These are phyloP conservation scores for Poliocrania exsul DNA, from an alignment of 2,797 vertebrate species.

Conservation along the genomic window DNA sequence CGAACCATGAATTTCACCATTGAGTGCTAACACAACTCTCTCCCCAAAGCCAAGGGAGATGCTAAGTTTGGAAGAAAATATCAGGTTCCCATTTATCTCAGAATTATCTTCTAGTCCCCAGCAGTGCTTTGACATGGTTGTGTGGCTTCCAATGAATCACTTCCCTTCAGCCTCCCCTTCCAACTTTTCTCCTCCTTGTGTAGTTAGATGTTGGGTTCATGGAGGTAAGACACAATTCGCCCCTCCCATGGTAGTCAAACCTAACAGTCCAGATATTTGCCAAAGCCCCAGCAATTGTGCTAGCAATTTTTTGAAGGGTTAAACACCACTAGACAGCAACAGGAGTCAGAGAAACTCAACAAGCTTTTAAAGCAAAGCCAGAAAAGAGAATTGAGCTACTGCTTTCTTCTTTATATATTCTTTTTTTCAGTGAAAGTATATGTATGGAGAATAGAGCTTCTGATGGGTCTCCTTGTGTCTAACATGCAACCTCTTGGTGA, in stretches of 20 bases:
- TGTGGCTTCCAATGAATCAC: conserved; percentile 1
- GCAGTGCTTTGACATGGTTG: conserved; percentile 11
- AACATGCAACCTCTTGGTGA: not conserved
- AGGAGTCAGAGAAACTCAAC: not conserved
- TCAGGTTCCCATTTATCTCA: conserved; percentile 44
- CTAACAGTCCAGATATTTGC: not conserved
- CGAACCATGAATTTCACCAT: conserved; percentile 14
- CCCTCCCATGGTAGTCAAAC: not conserved
- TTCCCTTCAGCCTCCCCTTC: not conserved
- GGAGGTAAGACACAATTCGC: not conserved
- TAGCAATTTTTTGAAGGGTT: not conserved
- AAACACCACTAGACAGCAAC: conserved; percentile 20
- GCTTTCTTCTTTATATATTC: not conserved
- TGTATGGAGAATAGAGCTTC: not conserved
- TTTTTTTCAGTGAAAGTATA: not conserved
- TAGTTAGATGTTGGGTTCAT: not conserved
- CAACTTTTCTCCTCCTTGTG: not conserved
- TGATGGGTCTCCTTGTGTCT: not conserved
- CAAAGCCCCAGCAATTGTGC: not conserved
- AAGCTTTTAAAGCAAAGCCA: conserved; percentile 17
- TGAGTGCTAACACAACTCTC: conserved; percentile 1
- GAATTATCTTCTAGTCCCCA: conserved; percentile 9
- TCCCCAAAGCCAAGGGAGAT: conserved; percentile 2
- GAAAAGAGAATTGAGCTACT: not conserved
- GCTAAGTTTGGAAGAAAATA: conserved; percentile 5